Conservation (phyloP, 2,113 vertebrate species). For the Neotoma lepida region DNA sequence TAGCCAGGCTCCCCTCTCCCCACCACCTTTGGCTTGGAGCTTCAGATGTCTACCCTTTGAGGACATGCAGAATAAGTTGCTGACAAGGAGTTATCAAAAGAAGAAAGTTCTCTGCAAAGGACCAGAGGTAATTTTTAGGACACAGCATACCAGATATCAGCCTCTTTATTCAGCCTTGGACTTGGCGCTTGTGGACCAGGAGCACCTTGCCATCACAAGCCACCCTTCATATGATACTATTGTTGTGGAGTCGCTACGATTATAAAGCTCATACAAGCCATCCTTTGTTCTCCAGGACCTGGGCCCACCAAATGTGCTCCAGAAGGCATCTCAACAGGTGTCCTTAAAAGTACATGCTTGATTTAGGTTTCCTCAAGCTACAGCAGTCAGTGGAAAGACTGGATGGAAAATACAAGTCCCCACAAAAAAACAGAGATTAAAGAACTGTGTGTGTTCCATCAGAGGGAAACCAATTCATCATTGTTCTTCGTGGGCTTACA, state of each 20-base stretch:
- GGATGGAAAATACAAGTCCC: conserved; percentile 3
- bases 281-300: conserved; percentile 40
- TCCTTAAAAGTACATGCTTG: conserved; percentile 1
- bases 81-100: neutral
- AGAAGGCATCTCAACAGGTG: conserved; percentile 65
- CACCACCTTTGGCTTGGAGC: neutral
- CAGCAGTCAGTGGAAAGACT: conserved; percentile 22
- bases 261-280: neutral
- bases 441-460: neutral
- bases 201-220: neutral
- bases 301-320: conserved; percentile 42
- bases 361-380: conserved; percentile 50
- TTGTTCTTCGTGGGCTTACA: neutral
- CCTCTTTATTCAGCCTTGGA: neutral
- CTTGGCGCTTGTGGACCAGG: neutral
- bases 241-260: neutral
- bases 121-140: neutral
- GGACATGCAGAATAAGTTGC: neutral
- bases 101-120: neutral
- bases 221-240: neutral
- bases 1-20: neutral
- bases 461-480: neutral
- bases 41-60: neutral
- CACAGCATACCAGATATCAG: accelerated
- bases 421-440: neutral